These are phyloP conservation scores for Molothrus aeneus DNA, from an alignment of 2,797 vertebrate species.

Conservation along the genomic window DNA sequence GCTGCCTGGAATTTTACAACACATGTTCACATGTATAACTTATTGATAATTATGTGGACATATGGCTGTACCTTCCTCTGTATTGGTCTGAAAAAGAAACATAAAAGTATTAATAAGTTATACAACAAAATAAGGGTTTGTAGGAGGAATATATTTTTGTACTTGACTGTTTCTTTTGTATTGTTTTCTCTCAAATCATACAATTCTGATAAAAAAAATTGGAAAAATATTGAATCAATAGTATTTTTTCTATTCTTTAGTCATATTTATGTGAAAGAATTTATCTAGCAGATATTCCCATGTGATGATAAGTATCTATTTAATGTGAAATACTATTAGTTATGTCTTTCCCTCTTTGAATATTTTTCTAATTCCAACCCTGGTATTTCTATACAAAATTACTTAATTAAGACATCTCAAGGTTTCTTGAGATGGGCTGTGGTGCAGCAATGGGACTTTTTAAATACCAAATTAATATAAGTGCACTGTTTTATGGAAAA, in stretches of 20 bases:
- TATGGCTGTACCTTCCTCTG: neutral
- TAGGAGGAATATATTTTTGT: neutral
- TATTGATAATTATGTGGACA: neutral
- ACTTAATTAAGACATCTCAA: neutral
- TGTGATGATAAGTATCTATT: neutral
- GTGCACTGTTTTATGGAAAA: neutral
- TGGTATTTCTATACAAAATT: neutral
- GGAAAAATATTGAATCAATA: neutral
- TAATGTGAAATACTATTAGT: neutral
- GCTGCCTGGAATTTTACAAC: neutral
- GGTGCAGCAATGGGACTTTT: neutral
- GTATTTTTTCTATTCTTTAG: neutral
- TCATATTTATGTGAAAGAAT: neutral
- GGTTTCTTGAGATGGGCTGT: neutral
- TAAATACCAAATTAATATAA: neutral
- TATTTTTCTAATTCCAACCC: neutral
- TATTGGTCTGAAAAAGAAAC: neutral
- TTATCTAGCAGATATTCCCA: neutral
- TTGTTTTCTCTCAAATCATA: neutral
- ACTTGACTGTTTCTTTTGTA: neutral
- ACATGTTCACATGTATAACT: neutral
- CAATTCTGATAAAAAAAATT: neutral
- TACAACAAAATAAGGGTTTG: neutral
- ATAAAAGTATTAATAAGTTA: neutral
- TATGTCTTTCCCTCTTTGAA: neutral